A percentile compares a stretch with the other conserved stretches of the same genome.
These are phyloP conservation scores for Drosophila nasuta DNA, from an alignment of 1,140 invertebrate species.

Conservation along the genomic window DNA sequence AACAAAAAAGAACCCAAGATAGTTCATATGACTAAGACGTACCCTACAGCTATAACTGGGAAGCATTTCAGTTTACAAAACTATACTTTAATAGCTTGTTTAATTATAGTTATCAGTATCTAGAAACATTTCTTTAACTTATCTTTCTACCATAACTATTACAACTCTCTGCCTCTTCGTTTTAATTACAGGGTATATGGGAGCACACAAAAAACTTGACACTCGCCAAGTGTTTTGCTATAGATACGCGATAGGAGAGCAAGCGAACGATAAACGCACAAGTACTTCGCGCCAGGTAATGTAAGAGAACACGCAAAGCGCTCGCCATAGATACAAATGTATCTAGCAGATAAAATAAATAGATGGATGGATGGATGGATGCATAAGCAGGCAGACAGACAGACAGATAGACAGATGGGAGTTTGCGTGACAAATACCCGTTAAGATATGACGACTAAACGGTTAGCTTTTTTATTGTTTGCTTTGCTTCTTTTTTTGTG, in stretches of 20 bases:
- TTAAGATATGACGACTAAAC: conserved; percentile 19
- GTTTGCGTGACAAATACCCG: conserved; percentile 49
- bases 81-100: too few relatives aligned
- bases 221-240: conserved; percentile 38
- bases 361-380: conserved; percentile 30
- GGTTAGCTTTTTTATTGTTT: background rate
- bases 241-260: conserved; percentile 23
- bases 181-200: background rate
- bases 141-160: background rate
- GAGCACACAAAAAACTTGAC: conserved; percentile 11
- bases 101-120: too few relatives aligned
- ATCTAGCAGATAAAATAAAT: conserved; percentile 17
- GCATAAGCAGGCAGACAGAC: conserved; percentile 38
- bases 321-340: conserved; percentile 31
- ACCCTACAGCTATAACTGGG: background rate
- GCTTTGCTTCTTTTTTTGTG: background rate
- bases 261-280: conserved; percentile 26
- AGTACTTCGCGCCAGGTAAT: conserved; percentile 47
- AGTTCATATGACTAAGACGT: background rate
- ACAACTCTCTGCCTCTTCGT: background rate
- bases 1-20: conserved; percentile 22
- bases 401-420: conserved; percentile 34
- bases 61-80: too few relatives aligned
- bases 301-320: conserved; percentile 42
- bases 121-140: too few relatives aligned